These are phyloP conservation scores for Bubo scandiacus DNA, from an alignment of 2,113 vertebrate species.

Conservation along the genomic window DNA sequence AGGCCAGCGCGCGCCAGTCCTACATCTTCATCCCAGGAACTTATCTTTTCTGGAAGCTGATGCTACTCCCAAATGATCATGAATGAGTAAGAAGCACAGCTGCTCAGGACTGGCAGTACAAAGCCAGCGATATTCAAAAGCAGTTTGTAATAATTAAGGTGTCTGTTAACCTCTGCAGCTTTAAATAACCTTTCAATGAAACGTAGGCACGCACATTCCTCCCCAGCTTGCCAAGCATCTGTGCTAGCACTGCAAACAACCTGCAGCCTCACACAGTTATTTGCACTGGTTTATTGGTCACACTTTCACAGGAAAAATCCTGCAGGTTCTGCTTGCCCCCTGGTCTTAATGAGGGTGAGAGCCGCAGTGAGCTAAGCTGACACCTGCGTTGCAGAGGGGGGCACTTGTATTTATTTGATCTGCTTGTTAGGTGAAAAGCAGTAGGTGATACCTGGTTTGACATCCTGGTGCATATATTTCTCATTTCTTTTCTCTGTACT, in stretches of 20 bases:
- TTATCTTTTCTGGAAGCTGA: background rate
- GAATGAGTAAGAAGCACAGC: background rate
- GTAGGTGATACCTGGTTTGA: background rate
- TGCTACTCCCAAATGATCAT: background rate
- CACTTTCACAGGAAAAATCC: background rate
- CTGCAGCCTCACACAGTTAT: conserved; percentile 30
- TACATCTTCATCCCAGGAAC: background rate
- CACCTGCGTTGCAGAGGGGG: background rate
- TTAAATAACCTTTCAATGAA: conserved; percentile 26
- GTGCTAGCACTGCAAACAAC: conserved; percentile 40
- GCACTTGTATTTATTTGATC: background rate
- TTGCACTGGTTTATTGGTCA: conserved; percentile 53
- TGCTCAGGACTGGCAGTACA: background rate
- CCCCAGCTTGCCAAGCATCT: conserved; percentile 49
- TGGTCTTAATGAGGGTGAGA: background rate
- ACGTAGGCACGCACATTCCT: conserved; percentile 40
- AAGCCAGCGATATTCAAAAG: background rate
- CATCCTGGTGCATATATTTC: background rate
- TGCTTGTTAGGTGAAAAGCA: background rate
- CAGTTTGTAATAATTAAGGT: conserved; percentile 59
- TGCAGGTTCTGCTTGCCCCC: background rate
- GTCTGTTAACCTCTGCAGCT: conserved; percentile 39
- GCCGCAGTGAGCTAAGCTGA: accelerated
- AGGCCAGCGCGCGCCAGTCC: background rate
- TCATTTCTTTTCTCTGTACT: background rate